Base-by-base conservation (phyloP, 2,797 vertebrate genomes). In the Passerculus sandwichensis region DNA sequence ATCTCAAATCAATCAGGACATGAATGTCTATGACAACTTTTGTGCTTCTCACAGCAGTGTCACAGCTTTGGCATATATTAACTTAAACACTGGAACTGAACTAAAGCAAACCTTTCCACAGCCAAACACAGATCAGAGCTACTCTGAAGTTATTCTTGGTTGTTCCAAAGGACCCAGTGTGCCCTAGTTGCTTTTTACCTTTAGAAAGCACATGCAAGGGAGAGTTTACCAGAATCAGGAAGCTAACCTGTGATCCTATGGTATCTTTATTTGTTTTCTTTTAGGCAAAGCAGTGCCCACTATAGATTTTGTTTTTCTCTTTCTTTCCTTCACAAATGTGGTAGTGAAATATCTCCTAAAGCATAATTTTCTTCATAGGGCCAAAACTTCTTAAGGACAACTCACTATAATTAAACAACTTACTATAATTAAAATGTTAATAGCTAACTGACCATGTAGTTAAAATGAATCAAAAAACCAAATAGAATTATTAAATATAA, bases 391-490 rank as follows among this genome's bases (percentile, higher is more conserved):
- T 96, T 93, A 93, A 86, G 50, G 51, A 88, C n/a, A 88, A 34
- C 9, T 75, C 60, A 78, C 48, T 16, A 27, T 16, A 50, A 50
- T 50, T 50, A 50, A 50, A 95, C 15, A 50, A 17, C 50, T 50
- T 16, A 27, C 50, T 79, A 26, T 91, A 94, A 96, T 94, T 96
- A 88, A 95, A 95, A 89, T 61, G 5, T 71, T 96, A 96, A 78
- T 81, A 94, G 79, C 42, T 95, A 93, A 95, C 70, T 96, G 66
- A 45, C 82, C 60, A 50, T 45, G 16, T 94, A 96, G 89, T 82
- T 94, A 94, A 93, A 78, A 7, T 6, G 19, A 92, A 74, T 56
- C 45, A 91, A 93, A 94, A 91, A 89, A 61, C 0, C 45, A 88
- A 91, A 22, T 3, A 16, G 26, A 91, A 87, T 92, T 91, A 95